These are phyloP conservation scores for Sympetrum striolatum DNA, from an alignment of 2,888 invertebrate species.

Conservation along the genomic window DNA sequence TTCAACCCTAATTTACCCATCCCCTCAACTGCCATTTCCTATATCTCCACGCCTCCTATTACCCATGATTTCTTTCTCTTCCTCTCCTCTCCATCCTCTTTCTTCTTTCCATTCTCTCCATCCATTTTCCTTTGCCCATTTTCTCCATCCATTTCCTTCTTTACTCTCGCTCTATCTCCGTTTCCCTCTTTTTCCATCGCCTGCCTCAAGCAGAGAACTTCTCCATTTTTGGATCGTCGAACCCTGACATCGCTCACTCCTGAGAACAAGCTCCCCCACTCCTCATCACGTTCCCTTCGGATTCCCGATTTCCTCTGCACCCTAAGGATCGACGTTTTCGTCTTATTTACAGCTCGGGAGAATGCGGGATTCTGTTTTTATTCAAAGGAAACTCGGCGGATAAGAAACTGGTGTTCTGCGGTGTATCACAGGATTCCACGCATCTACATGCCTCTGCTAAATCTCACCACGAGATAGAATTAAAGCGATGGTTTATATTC, in stretches of 20 bases:
- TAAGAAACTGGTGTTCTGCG: no score
- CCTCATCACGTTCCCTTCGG: not conserved
- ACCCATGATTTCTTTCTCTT: no score
- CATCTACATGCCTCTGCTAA: no score
- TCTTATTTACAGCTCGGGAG: not conserved
- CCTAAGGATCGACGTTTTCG: not conserved
- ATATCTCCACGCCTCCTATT: no score
- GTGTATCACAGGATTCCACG: no score
- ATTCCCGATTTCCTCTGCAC: not conserved
- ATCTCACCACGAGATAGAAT: no score
- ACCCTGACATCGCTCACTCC: not conserved
- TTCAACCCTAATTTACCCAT: not conserved
- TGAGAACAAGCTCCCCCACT: not conserved
- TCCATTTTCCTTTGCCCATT: no score
- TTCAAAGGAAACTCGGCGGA: not conserved
- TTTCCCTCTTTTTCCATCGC: not conserved
- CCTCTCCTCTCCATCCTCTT: no score
- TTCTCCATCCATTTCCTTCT: no score
- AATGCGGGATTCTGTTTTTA: not conserved
- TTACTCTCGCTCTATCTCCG: no score
- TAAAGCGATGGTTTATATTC: no score
- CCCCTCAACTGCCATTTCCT: not conserved
- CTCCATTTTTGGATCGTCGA: not conserved
- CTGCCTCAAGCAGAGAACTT: not conserved
- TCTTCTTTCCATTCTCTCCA: no score